Conservation (phyloP, 2,113 vertebrate genomes). For the Hoplias malabaricus region DNA sequence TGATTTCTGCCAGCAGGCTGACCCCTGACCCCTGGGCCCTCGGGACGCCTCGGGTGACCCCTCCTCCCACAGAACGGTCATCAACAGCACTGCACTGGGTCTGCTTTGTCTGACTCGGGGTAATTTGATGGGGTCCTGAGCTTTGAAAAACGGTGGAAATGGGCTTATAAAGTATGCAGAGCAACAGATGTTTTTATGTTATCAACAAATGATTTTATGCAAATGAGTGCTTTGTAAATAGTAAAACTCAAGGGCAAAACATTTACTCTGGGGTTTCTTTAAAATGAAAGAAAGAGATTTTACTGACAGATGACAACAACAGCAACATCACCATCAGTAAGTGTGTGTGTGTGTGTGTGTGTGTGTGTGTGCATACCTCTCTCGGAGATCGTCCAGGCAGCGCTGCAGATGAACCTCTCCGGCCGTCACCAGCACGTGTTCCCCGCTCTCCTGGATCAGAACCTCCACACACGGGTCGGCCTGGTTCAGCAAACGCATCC, state of each 20-base stretch:
- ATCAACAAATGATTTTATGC: conserved; percentile 19
- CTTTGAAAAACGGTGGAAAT: no score
- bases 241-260: conserved; percentile 33
- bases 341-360: not conserved
- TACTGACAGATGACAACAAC: not conserved
- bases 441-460: conserved; percentile 94
- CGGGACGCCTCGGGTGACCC: conserved; percentile 31
- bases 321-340: no score
- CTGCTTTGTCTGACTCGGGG: not conserved
- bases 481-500: conserved; percentile 96
- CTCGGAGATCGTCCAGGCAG: conserved; percentile 91
- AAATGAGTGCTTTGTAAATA: conserved; percentile 1
- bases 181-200: no score
- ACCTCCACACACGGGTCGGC: conserved; percentile 94
- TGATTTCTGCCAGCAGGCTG: conserved; percentile 31
- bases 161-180: no score
- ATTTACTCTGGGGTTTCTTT: conserved; percentile 5
- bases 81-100: not conserved
- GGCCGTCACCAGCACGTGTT: conserved; percentile 93
- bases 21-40: conserved; percentile 17
- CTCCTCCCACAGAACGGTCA: not conserved
- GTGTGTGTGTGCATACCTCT: conserved; percentile 73
- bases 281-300: conserved; percentile 2
- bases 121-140: not conserved
- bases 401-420: conserved; percentile 97